Evolutionary conservation across 1,140 invertebrate species (phyloP).

Genomic region (Meloidogyne floridensis): DNA sequence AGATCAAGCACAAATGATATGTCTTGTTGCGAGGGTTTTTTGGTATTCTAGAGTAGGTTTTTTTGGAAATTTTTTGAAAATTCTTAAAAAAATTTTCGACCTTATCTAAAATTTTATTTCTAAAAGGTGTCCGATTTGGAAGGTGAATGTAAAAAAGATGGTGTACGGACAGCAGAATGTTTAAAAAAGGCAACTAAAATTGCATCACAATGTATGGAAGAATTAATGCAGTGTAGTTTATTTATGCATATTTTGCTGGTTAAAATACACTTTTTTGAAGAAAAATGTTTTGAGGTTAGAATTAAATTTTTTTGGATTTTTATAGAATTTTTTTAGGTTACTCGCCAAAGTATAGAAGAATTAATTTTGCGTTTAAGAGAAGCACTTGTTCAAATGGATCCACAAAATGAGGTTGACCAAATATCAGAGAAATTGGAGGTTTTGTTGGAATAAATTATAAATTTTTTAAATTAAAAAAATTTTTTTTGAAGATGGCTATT

Average conservation of each 20-base stretch:
- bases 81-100: not conserved
- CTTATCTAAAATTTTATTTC: not conserved
- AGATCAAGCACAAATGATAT: slow-evolving; percentile 90
- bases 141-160: slow-evolving; percentile 75
- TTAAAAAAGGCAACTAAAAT: slow-evolving; percentile 91
- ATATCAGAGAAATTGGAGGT: slow-evolving; percentile 47
- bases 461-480: not conserved
- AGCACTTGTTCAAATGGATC: slow-evolving; percentile 86
- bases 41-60: slow-evolving; percentile 80
- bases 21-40: slow-evolving; percentile 89
- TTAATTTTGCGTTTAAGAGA: slow-evolving; percentile 88
- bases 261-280: slow-evolving; percentile 90
- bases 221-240: slow-evolving; percentile 90
- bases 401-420: slow-evolving; percentile 87
- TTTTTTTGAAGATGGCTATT: not conserved
- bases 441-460: not conserved
- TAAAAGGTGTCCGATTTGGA: slow-evolving; percentile 44
- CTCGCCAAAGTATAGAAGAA: slow-evolving; percentile 78
- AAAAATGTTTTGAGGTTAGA: slow-evolving; percentile 80
- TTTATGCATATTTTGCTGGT: slow-evolving; percentile 91
- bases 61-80: slow-evolving; percentile 65
- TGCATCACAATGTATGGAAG: slow-evolving; percentile 89
- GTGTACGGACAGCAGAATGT: slow-evolving; percentile 87
- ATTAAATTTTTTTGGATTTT: not conserved
- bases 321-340: slow-evolving; percentile 70